phyloP scores from a whole-genome alignment of 1,140 invertebrate species.

The Heliconius congener region DNA sequence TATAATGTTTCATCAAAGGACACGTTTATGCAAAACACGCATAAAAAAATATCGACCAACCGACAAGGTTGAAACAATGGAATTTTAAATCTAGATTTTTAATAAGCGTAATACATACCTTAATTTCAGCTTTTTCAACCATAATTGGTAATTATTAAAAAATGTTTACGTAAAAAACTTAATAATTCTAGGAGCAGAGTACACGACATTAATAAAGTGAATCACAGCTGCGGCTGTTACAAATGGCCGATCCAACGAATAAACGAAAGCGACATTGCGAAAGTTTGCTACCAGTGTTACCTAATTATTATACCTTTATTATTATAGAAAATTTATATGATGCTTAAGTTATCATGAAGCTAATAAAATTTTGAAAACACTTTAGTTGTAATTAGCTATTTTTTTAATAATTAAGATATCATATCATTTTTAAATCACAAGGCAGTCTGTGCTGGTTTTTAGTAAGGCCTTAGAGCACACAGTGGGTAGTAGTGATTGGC shows the following conservation, averaged over 20 bases:
- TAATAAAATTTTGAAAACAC: too few species aligned
- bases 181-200: conserved; percentile 19
- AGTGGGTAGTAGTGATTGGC: too few species aligned
- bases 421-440: too few species aligned
- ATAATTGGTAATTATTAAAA: conserved; percentile 41
- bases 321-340: neutral
- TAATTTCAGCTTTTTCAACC: conserved; percentile 60
- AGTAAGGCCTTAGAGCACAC: too few species aligned
- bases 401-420: too few species aligned
- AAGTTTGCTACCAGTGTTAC: conserved; percentile 19
- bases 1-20: conserved; percentile 31
- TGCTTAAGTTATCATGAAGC: neutral
- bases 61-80: conserved; percentile 67
- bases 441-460: too few species aligned
- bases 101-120: conserved; percentile 50
- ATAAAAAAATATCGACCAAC: conserved; percentile 60
- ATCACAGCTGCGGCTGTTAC: conserved; percentile 55
- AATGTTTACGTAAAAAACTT: conserved; percentile 13
- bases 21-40: conserved; percentile 40
- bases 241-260: conserved; percentile 53
- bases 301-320: neutral
- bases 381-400: too few species aligned
- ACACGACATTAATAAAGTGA: conserved; percentile 40
- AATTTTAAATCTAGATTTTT: conserved; percentile 41
- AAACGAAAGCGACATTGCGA: conserved; percentile 19